A percentile compares a stretch with the other conserved stretches of the same genome.
Conservation (phyloP, 2,797 vertebrate species). For the Cygnus olor region DNA sequence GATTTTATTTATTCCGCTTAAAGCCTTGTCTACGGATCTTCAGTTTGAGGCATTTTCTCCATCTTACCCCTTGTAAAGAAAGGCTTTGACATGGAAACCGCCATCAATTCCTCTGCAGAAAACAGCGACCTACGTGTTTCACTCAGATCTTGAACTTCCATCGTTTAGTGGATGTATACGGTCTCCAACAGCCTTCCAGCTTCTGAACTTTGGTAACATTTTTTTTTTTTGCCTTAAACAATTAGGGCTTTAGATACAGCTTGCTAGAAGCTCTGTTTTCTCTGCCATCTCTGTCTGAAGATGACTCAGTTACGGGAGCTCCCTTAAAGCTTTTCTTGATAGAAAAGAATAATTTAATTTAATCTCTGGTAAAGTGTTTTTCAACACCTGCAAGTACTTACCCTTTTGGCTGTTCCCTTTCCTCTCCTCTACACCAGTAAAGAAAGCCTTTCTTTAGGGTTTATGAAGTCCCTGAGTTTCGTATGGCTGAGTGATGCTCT, state of each 20-base stretch:
- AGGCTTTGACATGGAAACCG: background rate
- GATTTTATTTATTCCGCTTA: background rate
- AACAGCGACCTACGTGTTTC: background rate
- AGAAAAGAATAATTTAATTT: background rate
- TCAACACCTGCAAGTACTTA: background rate
- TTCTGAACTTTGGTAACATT: background rate
- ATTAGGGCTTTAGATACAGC: background rate
- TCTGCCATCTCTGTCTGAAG: background rate
- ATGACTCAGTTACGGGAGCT: background rate
- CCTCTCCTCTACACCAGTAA: background rate
- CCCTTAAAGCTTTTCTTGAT: background rate
- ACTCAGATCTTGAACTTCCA: background rate
- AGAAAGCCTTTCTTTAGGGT: background rate
- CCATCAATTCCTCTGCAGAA: background rate
- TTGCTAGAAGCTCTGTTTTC: background rate
- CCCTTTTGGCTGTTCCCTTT: background rate
- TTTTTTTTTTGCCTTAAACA: background rate
- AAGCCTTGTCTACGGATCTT: background rate
- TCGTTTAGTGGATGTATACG: background rate
- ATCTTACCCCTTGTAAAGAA: background rate
- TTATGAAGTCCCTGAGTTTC: background rate
- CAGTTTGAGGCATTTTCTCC: background rate
- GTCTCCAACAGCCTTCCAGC: background rate
- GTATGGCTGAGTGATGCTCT: background rate
- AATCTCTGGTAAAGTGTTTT: background rate